Evolutionary conservation across 2,113 vertebrate genomes (phyloP), one percentile per base, ranked within the genome.

Genomic region (Pontoporia blainvillei): DNA sequence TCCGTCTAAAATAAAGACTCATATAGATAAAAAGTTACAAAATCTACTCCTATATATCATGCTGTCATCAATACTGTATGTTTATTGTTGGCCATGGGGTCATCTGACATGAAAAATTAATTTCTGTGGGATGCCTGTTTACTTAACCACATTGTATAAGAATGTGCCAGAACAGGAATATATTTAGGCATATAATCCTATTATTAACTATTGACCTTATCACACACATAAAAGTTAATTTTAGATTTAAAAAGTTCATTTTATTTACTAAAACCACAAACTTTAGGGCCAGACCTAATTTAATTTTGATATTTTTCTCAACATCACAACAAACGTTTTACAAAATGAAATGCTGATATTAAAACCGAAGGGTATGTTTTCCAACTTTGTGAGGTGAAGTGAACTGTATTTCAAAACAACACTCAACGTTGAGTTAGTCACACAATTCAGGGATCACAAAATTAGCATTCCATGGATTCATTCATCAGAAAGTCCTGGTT

Each of bases 391-490:
- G 4, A 90, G 96, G 87, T 4, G 76, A 66, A 62, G 72, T 41
- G 49, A 93, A 73, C 57, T 54, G 67, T 34, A 3, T 27, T 61
- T 87, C 96, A 85, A 95, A 94, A 73, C 59, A 86, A 95, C 91
- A 91, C 44, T 94, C 52, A 90, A 61, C 6, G 18, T 84, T 14
- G 41, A 34, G 34, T 46, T 73, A 86, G 90, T 69, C 88, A 82
- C 93, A 81, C 36, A 87, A 95, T 93, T 79, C 83, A 39, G 11
- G 83, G 61, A 87, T 90, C 88, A 93, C 31, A 5, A 31, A 92
- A 97, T 97, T 96, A 95, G 97, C 97, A 98, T 98, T 97, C 97
- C 66, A 76, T 12, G 62, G 79, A 76, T 95, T 89, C 94, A 95
- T 98, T 98, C 97, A 97, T 95, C 85, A 78, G 95, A 92, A 72